Percentiles rank a stretch among this genome's conserved stretches.
Conservation (phyloP, 2,113 vertebrate species). For the Sinosuthora webbiana region DNA sequence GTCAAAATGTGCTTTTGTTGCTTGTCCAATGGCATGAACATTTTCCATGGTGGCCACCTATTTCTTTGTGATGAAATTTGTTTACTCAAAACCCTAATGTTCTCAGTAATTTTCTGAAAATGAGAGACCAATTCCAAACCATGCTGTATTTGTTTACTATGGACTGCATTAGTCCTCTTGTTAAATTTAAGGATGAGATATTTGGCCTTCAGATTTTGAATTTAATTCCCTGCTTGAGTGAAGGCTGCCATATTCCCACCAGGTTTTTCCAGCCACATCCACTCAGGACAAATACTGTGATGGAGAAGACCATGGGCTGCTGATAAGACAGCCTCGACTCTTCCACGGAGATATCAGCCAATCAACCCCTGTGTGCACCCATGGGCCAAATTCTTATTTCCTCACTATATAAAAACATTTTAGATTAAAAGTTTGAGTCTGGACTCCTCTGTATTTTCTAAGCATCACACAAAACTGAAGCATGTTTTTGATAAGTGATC, state of each 20-base stretch:
- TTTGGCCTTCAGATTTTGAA: background rate
- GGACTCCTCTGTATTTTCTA: background rate
- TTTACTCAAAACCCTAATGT: background rate
- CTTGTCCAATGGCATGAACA: background rate
- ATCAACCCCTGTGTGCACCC: background rate
- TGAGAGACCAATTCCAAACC: background rate
- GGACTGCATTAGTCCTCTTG: background rate
- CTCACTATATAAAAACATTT: background rate
- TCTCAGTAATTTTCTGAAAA: background rate
- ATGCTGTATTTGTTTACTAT: background rate
- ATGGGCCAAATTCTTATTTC: background rate
- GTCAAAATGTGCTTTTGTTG: conserved; percentile 12
- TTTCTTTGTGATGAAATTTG: background rate
- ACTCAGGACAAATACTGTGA: background rate
- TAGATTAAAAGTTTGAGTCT: background rate
- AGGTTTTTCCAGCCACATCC: background rate
- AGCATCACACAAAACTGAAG: background rate
- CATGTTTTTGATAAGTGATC: background rate
- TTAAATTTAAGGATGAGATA: background rate
- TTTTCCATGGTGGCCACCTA: background rate
- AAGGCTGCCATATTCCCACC: background rate
- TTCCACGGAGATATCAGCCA: background rate
- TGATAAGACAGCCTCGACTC: background rate
- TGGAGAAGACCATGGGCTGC: background rate
- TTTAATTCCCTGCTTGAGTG: background rate